phyloP scores from a whole-genome alignment of 2,888 invertebrate species.

The Barypeithes pellucidus region DNA sequence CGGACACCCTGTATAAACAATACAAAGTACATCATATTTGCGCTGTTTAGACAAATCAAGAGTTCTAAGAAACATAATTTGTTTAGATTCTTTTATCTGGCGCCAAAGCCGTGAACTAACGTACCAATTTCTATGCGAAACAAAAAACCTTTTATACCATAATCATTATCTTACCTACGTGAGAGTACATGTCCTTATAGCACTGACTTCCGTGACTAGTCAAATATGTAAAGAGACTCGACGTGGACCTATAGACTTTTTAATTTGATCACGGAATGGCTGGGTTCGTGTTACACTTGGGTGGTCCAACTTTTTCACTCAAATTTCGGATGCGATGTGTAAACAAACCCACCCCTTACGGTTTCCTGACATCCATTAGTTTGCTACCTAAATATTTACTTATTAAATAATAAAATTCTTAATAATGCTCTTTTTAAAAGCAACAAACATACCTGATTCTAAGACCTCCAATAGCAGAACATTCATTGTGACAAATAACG shows the following conservation, averaged over 20 bases:
- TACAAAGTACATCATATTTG: too few species aligned
- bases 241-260: slow-evolving; percentile 22
- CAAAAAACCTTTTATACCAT: slow-evolving; percentile 23
- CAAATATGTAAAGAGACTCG: slow-evolving; percentile 27
- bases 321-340: slow-evolving; percentile 35
- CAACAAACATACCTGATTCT: too few species aligned
- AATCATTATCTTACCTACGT: slow-evolving; percentile 31
- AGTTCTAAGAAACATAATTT: too few species aligned
- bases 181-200: slow-evolving; percentile 30
- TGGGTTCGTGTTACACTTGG: slow-evolving; percentile 27
- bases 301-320: slow-evolving; percentile 31
- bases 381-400: too few species aligned
- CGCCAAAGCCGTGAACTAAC: slow-evolving; percentile 14
- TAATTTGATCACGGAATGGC: slow-evolving; percentile 20
- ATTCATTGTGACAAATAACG: too few species aligned
- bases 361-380: not conserved
- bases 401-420: too few species aligned
- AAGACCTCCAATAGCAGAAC: too few species aligned
- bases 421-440: too few species aligned
- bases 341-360: slow-evolving; percentile 34
- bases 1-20: too few species aligned
- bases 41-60: not conserved
- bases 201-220: slow-evolving; percentile 39
- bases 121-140: slow-evolving; percentile 24
- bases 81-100: slow-evolving; percentile 24